Conservation (phyloP, 2,797 vertebrate species). For the Hypotaenidia okinawae region DNA sequence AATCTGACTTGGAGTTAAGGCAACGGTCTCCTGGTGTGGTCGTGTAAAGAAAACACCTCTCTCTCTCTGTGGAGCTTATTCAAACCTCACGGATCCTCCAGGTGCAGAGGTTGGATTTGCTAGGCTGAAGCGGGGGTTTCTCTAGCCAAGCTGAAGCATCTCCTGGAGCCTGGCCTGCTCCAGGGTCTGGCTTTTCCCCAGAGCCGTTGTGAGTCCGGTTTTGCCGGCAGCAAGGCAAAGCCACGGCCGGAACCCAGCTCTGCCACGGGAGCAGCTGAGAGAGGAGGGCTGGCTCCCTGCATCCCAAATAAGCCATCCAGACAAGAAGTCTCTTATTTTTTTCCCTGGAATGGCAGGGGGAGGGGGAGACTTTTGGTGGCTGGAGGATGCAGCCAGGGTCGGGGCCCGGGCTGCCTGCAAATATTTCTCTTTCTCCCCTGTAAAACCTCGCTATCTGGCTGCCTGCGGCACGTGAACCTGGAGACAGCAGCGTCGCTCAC, state of each 20-base stretch:
- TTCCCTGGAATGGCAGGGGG: rapidly evolving
- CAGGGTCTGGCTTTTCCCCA: not conserved
- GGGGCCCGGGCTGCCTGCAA: not conserved
- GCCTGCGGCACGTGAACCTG: not conserved
- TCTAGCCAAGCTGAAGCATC: not conserved
- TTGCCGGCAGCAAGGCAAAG: not conserved
- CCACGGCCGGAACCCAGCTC: not conserved
- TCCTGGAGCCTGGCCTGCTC: not conserved
- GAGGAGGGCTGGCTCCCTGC: not conserved
- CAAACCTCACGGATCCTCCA: not conserved
- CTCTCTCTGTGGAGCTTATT: not conserved
- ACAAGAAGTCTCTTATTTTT: not conserved
- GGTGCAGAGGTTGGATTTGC: not conserved
- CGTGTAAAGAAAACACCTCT: not conserved
- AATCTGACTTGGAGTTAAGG: not conserved
- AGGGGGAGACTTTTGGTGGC: not conserved
- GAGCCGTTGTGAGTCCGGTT: rapidly evolving
- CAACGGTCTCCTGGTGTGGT: not conserved
- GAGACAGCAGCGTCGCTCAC: not conserved
- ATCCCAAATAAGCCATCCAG: not conserved
- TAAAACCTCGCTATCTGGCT: constrained; percentile 36
- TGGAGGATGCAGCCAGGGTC: not conserved
- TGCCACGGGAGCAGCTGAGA: not conserved
- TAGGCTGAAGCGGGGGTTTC: not conserved
- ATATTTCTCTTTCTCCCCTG: not conserved